These are phyloP conservation scores for Heterodera carotae DNA, from an alignment of 1,140 invertebrate genomes.

Conservation along the genomic window DNA sequence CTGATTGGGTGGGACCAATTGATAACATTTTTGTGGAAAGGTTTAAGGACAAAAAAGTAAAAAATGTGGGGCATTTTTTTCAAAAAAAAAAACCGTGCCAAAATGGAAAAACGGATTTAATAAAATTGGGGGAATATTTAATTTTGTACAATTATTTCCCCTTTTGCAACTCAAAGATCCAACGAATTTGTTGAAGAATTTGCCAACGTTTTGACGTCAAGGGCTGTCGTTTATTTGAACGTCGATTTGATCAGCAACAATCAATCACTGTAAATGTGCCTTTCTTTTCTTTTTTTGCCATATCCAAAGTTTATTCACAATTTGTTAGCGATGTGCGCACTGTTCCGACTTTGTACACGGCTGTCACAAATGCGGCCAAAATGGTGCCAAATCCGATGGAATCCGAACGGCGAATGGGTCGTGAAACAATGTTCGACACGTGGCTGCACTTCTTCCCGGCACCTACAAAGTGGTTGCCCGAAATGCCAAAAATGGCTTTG, in stretches of 20 bases:
- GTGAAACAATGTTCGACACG: conserved; percentile 62
- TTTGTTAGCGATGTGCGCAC: conserved; percentile 52
- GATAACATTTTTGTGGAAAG: not conserved
- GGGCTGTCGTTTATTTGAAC: conserved; percentile 61
- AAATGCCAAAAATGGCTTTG: conserved; percentile 49
- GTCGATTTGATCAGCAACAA: conserved; percentile 58
- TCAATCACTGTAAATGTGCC: conserved; percentile 47
- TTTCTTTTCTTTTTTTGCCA: not conserved
- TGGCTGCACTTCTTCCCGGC: conserved; percentile 46
- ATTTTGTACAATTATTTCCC: too few species aligned
- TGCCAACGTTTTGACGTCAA: conserved; percentile 45
- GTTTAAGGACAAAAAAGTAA: not conserved
- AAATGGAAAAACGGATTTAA: too few species aligned
- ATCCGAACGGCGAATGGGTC: conserved; percentile 46
- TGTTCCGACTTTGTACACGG: conserved; percentile 55
- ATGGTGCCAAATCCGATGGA: conserved; percentile 53
- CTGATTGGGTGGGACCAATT: conserved; percentile 30
- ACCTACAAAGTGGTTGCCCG: conserved; percentile 18
- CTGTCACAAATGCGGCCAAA: conserved; percentile 54
- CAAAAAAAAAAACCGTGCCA: too few species aligned
- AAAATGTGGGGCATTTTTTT: conserved; percentile 4
- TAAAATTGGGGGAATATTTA: too few species aligned
- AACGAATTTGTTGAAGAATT: conserved; percentile 64
- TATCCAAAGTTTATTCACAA: too few species aligned
- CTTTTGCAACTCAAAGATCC: conserved; percentile 60